These are phyloP conservation scores for Abrostola tripartita DNA, from an alignment of 2,888 invertebrate species.

Conservation along the genomic window DNA sequence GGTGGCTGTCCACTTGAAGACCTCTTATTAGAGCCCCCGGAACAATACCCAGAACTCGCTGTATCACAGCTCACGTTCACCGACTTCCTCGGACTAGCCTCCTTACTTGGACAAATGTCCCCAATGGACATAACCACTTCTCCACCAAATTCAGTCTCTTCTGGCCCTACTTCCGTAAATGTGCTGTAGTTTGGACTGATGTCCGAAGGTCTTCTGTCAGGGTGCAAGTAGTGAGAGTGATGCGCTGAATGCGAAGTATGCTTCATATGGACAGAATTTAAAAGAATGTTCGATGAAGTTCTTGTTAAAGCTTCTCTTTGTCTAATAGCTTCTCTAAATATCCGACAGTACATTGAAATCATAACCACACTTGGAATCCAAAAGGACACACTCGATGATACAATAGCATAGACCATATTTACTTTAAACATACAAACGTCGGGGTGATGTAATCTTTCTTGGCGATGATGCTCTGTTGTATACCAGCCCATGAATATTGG, in stretches of 20 bases:
- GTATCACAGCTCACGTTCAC: constrained; percentile 86
- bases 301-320: constrained; percentile 94
- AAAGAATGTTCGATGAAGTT: constrained; percentile 95
- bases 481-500: constrained; percentile 99
- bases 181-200: constrained; percentile 86
- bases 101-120: constrained; percentile 83
- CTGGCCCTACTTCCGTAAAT: constrained; percentile 84
- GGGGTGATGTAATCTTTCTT: constrained; percentile 89
- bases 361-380: constrained; percentile 98
- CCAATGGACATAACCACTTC: constrained; percentile 81
- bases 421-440: constrained; percentile 95
- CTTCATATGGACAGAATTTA: constrained; percentile 95
- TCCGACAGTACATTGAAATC: constrained; percentile 97
- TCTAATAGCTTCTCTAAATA: constrained; percentile 94
- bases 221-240: constrained; percentile 87
- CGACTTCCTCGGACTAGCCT: constrained; percentile 85
- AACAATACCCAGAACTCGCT: constrained; percentile 85
- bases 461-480: constrained; percentile 94
- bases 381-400: constrained; percentile 96
- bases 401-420: constrained; percentile 95
- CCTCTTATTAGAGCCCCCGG: constrained; percentile 84
- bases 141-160: constrained; percentile 80
- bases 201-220: constrained; percentile 82
- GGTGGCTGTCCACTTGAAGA: constrained; percentile 86
- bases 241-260: constrained; percentile 92